These are phyloP conservation scores for Avahi laniger DNA, from an alignment of 2,797 vertebrate genomes.

Conservation along the genomic window DNA sequence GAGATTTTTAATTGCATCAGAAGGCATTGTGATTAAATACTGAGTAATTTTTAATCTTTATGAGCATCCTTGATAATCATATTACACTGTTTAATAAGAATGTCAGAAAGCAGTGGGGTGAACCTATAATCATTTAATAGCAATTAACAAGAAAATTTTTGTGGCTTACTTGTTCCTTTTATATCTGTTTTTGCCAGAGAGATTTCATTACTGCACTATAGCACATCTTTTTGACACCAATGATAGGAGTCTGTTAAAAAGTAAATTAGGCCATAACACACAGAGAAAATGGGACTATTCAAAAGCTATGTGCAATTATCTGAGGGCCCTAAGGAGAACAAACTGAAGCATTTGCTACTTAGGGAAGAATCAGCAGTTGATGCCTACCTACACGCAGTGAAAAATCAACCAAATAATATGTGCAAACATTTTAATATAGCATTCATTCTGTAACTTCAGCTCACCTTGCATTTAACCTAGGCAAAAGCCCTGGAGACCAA, in stretches of 20 bases:
- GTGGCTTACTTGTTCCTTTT: neutral
- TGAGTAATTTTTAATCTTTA: neutral
- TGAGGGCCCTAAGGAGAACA: constrained; percentile 37
- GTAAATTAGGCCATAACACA: constrained; percentile 66
- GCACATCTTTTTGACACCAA: constrained; percentile 58
- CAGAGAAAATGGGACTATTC: constrained; percentile 57
- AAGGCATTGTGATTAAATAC: neutral
- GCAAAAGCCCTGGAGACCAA: neutral
- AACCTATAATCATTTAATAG: constrained; percentile 52
- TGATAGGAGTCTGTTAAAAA: constrained; percentile 64
- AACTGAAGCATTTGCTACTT: constrained; percentile 54
- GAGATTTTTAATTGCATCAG: constrained; percentile 11
- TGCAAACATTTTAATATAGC: neutral
- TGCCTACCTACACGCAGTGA: neutral
- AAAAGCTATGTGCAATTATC: constrained; percentile 52
- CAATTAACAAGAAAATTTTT: constrained; percentile 54
- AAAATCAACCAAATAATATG: constrained; percentile 26
- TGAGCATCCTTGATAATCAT: neutral
- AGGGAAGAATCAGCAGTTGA: constrained; percentile 3
- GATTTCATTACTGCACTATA: constrained; percentile 25
- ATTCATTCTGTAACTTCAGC: neutral
- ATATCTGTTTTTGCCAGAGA: constrained; percentile 48
- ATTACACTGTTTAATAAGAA: neutral
- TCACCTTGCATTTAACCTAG: neutral
- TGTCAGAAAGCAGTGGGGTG: neutral